Base-by-base conservation (phyloP, 2,888 invertebrate species). In the Melanotus villosus region DNA sequence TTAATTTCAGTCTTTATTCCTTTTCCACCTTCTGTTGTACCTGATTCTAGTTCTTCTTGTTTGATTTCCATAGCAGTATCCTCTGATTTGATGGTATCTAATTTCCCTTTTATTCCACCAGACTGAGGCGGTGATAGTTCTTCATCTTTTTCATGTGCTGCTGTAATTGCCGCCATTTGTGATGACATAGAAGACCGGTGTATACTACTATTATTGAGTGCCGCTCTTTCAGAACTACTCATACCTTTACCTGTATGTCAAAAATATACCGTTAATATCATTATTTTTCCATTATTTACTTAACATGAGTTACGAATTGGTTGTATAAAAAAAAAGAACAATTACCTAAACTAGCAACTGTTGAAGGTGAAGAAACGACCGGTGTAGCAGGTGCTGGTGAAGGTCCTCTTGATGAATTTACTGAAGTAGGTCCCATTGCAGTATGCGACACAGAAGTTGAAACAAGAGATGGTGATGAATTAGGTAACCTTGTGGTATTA, bases 121-220 rank as follows among this genome's bases (percentile, higher is more conserved):
- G 86, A 84, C 0, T 87, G 86, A 7, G 89, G 87, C 0, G 89
- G 88, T 60, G 90, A 89, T 19, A 90, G 89, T 36, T 90, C 90
- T 72, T 89, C 90, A 76, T 89, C 88, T 73, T 89, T 88, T 75
- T 90, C 90, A 23, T 91, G 87, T 0, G 92, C 91, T 3, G 91
- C 91, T 75, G 89, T 90, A 58, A 92, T 88, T 2, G 92, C 92
- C 9, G 92, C 91, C 89, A 91, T 90, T 82, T 92, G 91, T 7
- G 92, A 91, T 16, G 92, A 91, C 80, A 90, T 87, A 65, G 84
- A 84, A 16, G 89, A 87, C 73, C 87, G 47, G n/a, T 65, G 68
- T 9, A 67, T 26, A 38, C 41, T 65, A 34, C 59, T 59, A 21
- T 62, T 66, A 14, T n/a, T 62, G 6, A 86, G 78, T 0, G 87